Evolutionary conservation across 2,888 invertebrate genomes (phyloP).

Genomic region (Digitonthophagus gazella): DNA sequence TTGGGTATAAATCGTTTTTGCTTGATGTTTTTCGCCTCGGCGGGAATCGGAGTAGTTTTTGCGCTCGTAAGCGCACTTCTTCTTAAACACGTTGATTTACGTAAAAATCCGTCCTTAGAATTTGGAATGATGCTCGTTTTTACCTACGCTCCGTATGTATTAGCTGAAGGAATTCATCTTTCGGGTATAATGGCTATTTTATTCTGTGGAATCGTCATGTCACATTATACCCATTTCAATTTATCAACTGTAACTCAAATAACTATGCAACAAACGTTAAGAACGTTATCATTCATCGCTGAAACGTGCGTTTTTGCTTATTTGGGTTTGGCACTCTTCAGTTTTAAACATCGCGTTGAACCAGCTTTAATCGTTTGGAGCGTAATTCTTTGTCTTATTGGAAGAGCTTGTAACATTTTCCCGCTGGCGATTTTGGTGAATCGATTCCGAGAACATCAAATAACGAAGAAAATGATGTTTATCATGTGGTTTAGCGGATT

Average conservation of each 20-base stretch:
- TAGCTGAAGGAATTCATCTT: constrained; percentile 77
- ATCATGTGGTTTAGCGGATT: constrained; percentile 99
- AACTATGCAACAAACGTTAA: constrained; percentile 98
- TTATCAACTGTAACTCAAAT: constrained; percentile 98
- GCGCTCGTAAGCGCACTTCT: constrained; percentile 90
- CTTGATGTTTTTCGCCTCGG: constrained; percentile 97
- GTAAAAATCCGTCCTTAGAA: constrained; percentile 96
- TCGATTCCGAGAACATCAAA: constrained; percentile 95
- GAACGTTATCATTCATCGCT: constrained; percentile 95
- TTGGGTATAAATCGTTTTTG: constrained; percentile 88
- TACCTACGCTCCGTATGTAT: constrained; percentile 96
- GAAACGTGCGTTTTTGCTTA: constrained; percentile 99
- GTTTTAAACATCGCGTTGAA: constrained; percentile 91
- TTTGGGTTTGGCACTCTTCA: constrained; percentile 89
- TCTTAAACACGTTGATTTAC: constrained; percentile 91
- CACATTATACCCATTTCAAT: constrained; percentile 98
- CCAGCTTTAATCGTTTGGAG: constrained; percentile 93
- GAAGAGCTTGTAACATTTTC: constrained; percentile 95
- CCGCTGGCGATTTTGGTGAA: constrained; percentile 92
- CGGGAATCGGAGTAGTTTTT: constrained; percentile 92
- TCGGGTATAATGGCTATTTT: constrained; percentile 98
- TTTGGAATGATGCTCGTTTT: constrained; percentile 98
- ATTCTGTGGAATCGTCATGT: constrained; percentile 99
- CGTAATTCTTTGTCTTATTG: constrained; percentile 85
- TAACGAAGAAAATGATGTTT: constrained; percentile 97